Conservation (phyloP, 2,888 invertebrate genomes). For the Linyphia triangularis region DNA sequence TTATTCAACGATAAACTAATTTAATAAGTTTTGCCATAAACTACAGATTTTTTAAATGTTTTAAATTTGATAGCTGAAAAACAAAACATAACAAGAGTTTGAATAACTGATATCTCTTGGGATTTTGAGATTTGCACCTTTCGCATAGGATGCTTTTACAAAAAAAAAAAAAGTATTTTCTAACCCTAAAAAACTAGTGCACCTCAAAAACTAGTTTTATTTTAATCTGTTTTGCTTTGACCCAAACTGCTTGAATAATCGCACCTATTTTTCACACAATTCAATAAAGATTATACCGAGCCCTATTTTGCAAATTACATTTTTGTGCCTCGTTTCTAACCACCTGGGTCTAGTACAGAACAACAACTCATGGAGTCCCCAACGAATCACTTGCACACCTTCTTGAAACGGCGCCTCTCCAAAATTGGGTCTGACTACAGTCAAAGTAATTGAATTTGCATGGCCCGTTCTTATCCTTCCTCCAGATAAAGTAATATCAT, state of each 20-base stretch:
- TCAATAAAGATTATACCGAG: slow-evolving; percentile 53
- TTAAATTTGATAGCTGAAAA: too few relatives aligned
- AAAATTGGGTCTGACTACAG: slow-evolving; percentile 71
- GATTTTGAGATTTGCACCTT: too few relatives aligned
- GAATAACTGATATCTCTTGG: too few relatives aligned
- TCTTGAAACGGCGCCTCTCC: slow-evolving; percentile 48
- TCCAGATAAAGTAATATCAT: slow-evolving; percentile 37
- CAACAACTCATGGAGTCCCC: neutral
- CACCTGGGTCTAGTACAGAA: slow-evolving; percentile 64
- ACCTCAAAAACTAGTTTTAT: neutral
- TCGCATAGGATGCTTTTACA: too few relatives aligned
- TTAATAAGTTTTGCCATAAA: too few relatives aligned
- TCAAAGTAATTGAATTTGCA: slow-evolving; percentile 71
- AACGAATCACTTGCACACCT: slow-evolving; percentile 41
- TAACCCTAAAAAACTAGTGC: neutral
- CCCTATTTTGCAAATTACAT: slow-evolving; percentile 67
- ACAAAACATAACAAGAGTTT: too few relatives aligned
- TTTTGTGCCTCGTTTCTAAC: slow-evolving; percentile 52
- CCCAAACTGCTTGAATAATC: slow-evolving; percentile 54
- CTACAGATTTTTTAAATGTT: too few relatives aligned
- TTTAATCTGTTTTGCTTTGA: slow-evolving; percentile 34
- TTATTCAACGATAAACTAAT: too few relatives aligned
- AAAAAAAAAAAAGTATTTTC: too few relatives aligned
- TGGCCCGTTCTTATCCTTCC: neutral
- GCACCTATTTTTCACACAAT: slow-evolving; percentile 52